phyloP scores from a whole-genome alignment of 2,113 vertebrate genomes.

The Pelobates fuscus region DNA sequence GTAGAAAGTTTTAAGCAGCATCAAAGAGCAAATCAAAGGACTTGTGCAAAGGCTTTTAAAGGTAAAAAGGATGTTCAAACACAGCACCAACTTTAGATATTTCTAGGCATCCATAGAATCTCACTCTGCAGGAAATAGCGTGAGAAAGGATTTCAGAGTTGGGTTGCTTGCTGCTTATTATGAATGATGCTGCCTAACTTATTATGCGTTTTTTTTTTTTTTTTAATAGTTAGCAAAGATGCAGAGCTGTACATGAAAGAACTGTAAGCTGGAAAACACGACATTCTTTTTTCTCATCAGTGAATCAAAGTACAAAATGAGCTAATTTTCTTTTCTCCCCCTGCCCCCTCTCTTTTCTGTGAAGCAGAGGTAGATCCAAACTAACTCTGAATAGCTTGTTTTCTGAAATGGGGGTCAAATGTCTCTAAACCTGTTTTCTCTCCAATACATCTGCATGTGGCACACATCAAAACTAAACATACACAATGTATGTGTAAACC shows the following conservation, averaged over 20 bases:
- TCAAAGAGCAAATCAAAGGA: conserved; percentile 71
- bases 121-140: conserved; percentile 69
- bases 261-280: conserved; percentile 44
- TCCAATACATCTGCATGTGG: conserved; percentile 40
- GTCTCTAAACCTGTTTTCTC: conserved; percentile 54
- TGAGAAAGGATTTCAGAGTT: conserved; percentile 67
- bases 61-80: conserved; percentile 73
- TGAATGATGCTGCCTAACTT: conserved; percentile 59
- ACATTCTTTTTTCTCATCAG: conserved; percentile 44
- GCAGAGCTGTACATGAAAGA: conserved; percentile 54
- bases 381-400: conserved; percentile 52
- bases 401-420: conserved; percentile 52
- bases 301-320: conserved; percentile 62
- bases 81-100: conserved; percentile 61
- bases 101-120: conserved; percentile 63
- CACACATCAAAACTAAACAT: conserved; percentile 26
- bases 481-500: background rate
- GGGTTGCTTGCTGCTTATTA: conserved; percentile 62
- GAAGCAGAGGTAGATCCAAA: conserved; percentile 52
- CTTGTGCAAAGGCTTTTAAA: conserved; percentile 68
- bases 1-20: conserved; percentile 68
- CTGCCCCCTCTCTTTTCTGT: conserved; percentile 52
- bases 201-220: conserved; percentile 55
- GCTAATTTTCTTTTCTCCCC: conserved; percentile 53
- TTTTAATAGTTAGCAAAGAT: conserved; percentile 56